These are phyloP conservation scores for Agonopterix subpropinquella DNA, from an alignment of 2,888 invertebrate species.

Conservation along the genomic window DNA sequence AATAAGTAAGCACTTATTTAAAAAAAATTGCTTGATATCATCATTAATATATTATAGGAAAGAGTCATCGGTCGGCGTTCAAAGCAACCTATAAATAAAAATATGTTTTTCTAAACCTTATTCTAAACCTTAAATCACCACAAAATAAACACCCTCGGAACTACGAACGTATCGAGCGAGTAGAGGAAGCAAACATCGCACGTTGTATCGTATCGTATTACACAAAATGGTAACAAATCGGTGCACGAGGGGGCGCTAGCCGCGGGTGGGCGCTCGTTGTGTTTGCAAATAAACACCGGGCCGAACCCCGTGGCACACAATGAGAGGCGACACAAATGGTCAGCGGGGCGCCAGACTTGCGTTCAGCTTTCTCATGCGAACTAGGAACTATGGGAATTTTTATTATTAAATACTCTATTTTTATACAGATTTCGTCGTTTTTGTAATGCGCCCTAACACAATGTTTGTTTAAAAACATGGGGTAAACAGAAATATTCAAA, in stretches of 20 bases:
- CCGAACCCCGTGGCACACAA: conserved; percentile 35
- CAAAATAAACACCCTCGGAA: conserved; percentile 8
- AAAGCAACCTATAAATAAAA: too few relatives aligned
- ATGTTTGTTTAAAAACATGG: too few relatives aligned
- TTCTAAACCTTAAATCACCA: background rate
- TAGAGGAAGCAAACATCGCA: conserved; percentile 1
- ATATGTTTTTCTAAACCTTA: too few relatives aligned
- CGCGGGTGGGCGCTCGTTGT: conserved; percentile 55
- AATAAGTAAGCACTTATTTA: too few relatives aligned
- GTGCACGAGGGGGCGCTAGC: conserved; percentile 33
- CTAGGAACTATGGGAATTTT: conserved; percentile 1
- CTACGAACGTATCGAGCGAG: background rate
- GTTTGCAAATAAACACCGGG: conserved; percentile 75
- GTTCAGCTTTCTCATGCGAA: conserved; percentile 52
- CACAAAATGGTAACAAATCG: conserved; percentile 58
- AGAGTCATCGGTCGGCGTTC: too few relatives aligned
- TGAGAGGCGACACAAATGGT: conserved; percentile 30
- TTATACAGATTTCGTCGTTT: background rate
- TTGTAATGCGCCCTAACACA: too few relatives aligned
- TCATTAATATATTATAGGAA: too few relatives aligned
- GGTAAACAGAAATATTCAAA: background rate
- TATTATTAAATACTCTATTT: background rate
- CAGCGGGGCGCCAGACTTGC: conserved; percentile 17
- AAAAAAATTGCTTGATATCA: too few relatives aligned
- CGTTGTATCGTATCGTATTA: conserved; percentile 42